Conservation (phyloP, 2,888 invertebrate species). For the Flexamia atlantica region DNA sequence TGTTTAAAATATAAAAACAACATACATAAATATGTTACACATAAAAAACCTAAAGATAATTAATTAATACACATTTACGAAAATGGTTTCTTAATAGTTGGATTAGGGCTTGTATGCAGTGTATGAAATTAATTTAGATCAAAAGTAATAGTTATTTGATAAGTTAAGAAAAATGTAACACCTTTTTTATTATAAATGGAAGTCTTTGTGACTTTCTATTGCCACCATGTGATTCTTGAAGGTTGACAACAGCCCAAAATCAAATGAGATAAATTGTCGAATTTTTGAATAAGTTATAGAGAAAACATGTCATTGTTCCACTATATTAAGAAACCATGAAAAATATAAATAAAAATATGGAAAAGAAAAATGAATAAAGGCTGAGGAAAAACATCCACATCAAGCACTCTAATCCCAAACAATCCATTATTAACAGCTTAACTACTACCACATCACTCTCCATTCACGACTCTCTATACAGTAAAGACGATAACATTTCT, state of each 20-base stretch:
- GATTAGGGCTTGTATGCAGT: no score
- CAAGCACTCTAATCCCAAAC: conserved; percentile 14
- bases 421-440: conserved; percentile 53
- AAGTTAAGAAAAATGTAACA: no score
- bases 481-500: conserved; percentile 44
- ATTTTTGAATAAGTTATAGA: no score
- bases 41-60: conserved; percentile 38
- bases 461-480: conserved; percentile 51
- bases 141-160: no score
- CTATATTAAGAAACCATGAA: conserved; percentile 20
- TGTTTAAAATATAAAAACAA: conserved; percentile 52
- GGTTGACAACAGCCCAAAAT: no score
- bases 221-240: no score
- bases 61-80: conserved; percentile 37
- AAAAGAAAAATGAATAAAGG: conserved; percentile 34
- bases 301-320: neutral
- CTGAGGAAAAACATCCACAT: neutral
- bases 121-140: no score
- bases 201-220: no score
- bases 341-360: neutral
- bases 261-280: no score
- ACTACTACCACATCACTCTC: conserved; percentile 2
- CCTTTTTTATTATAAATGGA: no score
- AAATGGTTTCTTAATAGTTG: conserved; percentile 15
- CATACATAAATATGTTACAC: conserved; percentile 43